Evolutionary conservation across 2,888 invertebrate species (phyloP), one percentile per base, ranked within the genome.

Genomic region (Drosophila trichaetosa): DNA sequence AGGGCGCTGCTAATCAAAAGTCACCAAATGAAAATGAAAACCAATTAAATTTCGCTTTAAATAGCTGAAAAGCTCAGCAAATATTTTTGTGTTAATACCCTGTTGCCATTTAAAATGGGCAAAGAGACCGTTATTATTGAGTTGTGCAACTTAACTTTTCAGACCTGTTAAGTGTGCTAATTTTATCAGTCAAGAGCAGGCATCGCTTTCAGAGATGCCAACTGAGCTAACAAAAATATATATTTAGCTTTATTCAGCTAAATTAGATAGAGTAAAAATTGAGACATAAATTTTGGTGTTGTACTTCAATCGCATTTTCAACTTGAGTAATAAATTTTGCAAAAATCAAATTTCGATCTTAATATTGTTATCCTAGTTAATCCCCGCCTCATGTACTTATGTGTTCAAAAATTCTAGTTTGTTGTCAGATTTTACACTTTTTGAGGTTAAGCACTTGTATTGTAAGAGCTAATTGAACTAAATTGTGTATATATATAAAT

Each of bases 31-130:
- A 51, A 48, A 74, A 68, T 40, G 63, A 38, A 80, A 82, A 71
- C 67, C 90, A 87, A 84, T 89, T 84, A 87, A 85, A 79, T 61
- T 46, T 52, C n/a, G 60, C 69, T 76, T 87, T 87, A 84, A 89
- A 75, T 62, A 63, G 65, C 76, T 69, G 83, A 70, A 48, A 68
- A 73, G 77, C 67, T 60, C 42, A 49, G 69, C 66, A 60, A 34
- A 61, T 46, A 42, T 18, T 52, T 36, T 27, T 33, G 18, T 38
- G 38, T 18, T 36, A 29, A 60, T 69, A 40, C 69, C 38, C 48
- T 54, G 69, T 49, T 33, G 40, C n/a, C 27, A 18, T 34, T 16
- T 69, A 8, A 69, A 38, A 33, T 56, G 38, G 31, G 0, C 13
- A 6, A 11, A 29, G 18, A 49, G 4, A 18, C 24, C 18, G 4